Conservation (phyloP, 2,888 invertebrate genomes). For the Ectobius pallidus region DNA sequence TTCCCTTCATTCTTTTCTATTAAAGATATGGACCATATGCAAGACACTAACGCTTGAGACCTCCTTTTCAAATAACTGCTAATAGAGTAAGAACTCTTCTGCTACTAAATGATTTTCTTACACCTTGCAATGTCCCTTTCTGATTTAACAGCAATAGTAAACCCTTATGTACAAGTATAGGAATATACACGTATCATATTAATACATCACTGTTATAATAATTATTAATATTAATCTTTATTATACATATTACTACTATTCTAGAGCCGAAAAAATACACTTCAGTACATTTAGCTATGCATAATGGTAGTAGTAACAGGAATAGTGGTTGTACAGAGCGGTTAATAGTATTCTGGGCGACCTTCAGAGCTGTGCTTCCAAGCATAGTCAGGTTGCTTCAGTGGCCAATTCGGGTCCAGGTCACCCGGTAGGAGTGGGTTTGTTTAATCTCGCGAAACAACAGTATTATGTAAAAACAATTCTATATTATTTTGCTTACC, state of each 20-base stretch:
- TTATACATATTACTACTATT: slow-evolving; percentile 9
- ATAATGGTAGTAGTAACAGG: slow-evolving; percentile 1
- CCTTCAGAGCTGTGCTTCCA: no score
- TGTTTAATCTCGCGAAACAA: no score
- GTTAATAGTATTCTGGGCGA: no score
- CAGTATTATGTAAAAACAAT: no score
- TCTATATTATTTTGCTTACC: no score
- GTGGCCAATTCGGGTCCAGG: no score
- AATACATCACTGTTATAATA: background rate
- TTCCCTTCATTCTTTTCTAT: background rate
- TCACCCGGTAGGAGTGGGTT: no score
- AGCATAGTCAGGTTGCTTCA: no score
- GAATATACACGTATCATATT: background rate
- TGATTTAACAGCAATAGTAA: background rate
- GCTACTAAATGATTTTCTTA: no score
- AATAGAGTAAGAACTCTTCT: no score
- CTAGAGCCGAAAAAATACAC: slow-evolving; percentile 25
- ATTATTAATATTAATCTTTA: slow-evolving; percentile 26
- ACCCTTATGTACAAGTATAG: background rate
- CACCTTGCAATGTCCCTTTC: background rate
- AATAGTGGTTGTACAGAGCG: slow-evolving; percentile 10
- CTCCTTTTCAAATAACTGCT: no score
- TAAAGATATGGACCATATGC: background rate
- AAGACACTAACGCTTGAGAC: background rate
- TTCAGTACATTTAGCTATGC: slow-evolving; percentile 16